Evolutionary conservation across 1,140 invertebrate genomes (phyloP), one percentile per base, ranked within the genome.

Genomic region (Cotesia glomerata): DNA sequence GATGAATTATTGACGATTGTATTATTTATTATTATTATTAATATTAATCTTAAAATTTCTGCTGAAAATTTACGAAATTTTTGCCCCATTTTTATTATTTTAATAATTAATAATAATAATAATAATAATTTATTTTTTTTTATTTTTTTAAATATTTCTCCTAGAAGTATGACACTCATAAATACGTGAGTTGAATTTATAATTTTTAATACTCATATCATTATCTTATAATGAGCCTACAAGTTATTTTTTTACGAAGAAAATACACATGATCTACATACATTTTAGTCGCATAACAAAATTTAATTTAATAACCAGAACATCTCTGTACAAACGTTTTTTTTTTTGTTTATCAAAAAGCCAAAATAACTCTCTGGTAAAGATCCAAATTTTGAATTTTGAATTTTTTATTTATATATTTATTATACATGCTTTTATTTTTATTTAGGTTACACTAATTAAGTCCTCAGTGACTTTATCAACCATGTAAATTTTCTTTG

Each of bases 231-330:
- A 84, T 81, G 85, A 79, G 79, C 74, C 81, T 85, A 84, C 82
- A 80, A 83, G 84, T 84, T 85, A 83, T 59, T 79, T 79, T 85
- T 82, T 81, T 79, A 84, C 84, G 86, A 87, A 86, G 85, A 86
- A 87, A 87, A 86, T 87, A 87, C 84, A 85, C 82, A 86, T 83
- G 82, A 85, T 84, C 79, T 77, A 74, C 78, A 76, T 71, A 75
- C 73, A 78, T 78, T 81, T 79, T 79, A 32, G 32, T 73, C 35
- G 18, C 77, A 80, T 87, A 87, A 87, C 84, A 87, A 86, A 87
- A 87, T 87, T 87, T 83, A 87, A 87, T 87, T 87, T 83, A 84
- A 86, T 86, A 86, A 87, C 84, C 85, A 81, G 83, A 86, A 86
- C 84, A 87, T 86, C 82, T 87, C 84, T 87, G 85, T 87, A 87